Percentiles rank a stretch among this genome's conserved stretches.
Evolutionary conservation across 1,140 invertebrate species (phyloP).

Genomic region (Papilio helenus): DNA sequence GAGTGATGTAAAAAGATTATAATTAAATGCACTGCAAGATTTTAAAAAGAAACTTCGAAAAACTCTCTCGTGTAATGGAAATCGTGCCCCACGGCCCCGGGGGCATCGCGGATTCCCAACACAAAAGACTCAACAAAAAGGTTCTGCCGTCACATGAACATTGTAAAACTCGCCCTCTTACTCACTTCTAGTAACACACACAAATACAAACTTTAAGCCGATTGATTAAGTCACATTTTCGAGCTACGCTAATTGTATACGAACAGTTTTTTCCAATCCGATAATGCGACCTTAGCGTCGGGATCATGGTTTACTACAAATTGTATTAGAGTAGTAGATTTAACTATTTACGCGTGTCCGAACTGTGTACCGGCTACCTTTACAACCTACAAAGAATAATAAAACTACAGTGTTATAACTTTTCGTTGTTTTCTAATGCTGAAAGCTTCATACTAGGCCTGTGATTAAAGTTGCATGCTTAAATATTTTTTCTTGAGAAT

Average conservation of each 20-base stretch:
- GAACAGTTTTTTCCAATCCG: constrained; percentile 80
- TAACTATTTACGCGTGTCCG: constrained; percentile 74
- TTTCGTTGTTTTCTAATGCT: background rate
- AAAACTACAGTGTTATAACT: constrained; percentile 2
- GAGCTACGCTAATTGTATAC: constrained; percentile 52
- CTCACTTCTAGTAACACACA: constrained; percentile 58
- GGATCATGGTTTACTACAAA: constrained; percentile 82
- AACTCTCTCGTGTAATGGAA: constrained; percentile 79
- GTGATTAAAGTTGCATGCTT: no score
- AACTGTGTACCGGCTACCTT: constrained; percentile 39
- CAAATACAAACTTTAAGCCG: constrained; percentile 63
- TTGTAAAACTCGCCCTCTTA: constrained; percentile 76
- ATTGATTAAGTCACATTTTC: constrained; percentile 61
- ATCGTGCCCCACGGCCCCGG: constrained; percentile 72
- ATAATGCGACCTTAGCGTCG: constrained; percentile 80
- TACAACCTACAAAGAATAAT: constrained; percentile 26
- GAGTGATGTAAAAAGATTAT: constrained; percentile 31
- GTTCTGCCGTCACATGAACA: constrained; percentile 79
- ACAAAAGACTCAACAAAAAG: constrained; percentile 81
- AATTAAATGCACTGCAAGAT: constrained; percentile 59
- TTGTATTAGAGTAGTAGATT: constrained; percentile 81
- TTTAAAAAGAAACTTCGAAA: constrained; percentile 63
- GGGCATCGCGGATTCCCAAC: constrained; percentile 74
- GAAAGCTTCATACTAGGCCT: background rate
- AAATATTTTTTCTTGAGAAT: background rate